Evolutionary conservation across 2,888 invertebrate species (phyloP), one percentile per base, ranked within the genome.

Genomic region (Cordilura impudica): DNA sequence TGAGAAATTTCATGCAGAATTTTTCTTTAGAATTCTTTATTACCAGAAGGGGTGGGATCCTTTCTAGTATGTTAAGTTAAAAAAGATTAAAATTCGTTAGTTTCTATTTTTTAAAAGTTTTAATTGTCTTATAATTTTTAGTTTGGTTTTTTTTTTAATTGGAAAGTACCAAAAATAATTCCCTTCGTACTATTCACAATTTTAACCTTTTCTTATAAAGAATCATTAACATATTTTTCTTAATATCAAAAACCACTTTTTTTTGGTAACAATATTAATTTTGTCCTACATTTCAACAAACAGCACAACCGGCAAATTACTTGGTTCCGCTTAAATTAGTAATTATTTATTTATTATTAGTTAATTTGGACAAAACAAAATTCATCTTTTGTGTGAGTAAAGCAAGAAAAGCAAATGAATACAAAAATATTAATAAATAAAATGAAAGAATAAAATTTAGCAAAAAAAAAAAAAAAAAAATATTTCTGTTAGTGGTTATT

Each of bases 301-400:
- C 51, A 47, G 23, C 26, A 65, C 51, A 47, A 35, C 26, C 3
- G 35, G n/a, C 26, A 63, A 63, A 63, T 49, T 63, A 35, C 43
- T 63, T 35, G 49, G 63, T 51, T 63, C 63, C 63, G 63, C 63
- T 63, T 63, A 49, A 63, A 49, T 49, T 19, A 49, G 21, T 35
- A 39, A 6, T 26, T 26, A n/a, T 31, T 35, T 63, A n/a, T 21
- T 16, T 8, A 39, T n/a, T n/a, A n/a, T n/a, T n/a, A n/a, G n/a
- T n/a, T 39, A 39, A 39, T 39, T 39, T n/a, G 3, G n/a, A 39
- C 35, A 61, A 29, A 29, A 29, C 18, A 18, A 18, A 60, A 51
- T 10, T 43, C 10, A 63, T 21, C 21, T 63, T 51, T 63, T 35
- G 49, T 49, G 35, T 39, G 3, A 35, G 10, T 21, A 58, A 58